Base-by-base conservation (phyloP, 2,113 vertebrate genomes). In the Pimephales promelas region DNA sequence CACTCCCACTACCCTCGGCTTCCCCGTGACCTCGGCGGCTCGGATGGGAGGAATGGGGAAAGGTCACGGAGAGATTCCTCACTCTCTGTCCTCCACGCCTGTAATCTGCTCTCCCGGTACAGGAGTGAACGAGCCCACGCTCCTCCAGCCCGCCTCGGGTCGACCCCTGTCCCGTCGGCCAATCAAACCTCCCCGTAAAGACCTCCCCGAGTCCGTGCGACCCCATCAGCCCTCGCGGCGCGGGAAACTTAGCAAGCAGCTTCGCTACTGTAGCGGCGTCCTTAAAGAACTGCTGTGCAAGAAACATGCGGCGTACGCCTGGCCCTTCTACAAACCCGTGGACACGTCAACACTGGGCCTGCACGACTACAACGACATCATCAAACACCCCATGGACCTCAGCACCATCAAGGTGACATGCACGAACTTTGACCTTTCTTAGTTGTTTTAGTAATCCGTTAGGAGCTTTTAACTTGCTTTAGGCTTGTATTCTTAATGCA, bases 361-460 rank as follows among this genome's bases (percentile, higher is more conserved):
- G 1, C 97, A 98, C 4, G 97, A 99, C 89, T 99, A 99, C 87
- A 96, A 98, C 1, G 97, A 98, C 68, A 97, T 99, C 92, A 98
- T 99, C 91, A 99, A 99, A 86, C 95, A 96, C 89, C 97, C 97
- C 85, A 98, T 99, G 97, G 97, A 98, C 90, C 96, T 98, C 92
- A 96, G 96, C 94, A 97, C 95, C 91, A 96, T 98, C 86, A 95
- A 94, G 94, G 94, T 95, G 79, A 83, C 52, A 56, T 4, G 5
- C 18, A 20, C 18, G 16, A 66, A 10, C 7, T 40, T 40, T 40
- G 7, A 40, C 7, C 1, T 40, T 40, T 40, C 36, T 40, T 40
- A 8, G 7, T 40, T 8, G 36, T 40, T 40, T 40, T 40, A 40
- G 8, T 40, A 40, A 40, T 40, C 36, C 7, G 7, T 1, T 40